These are phyloP conservation scores for Dolichallabes microphthalmus DNA, from an alignment of 2,113 vertebrate genomes.

Conservation along the genomic window DNA sequence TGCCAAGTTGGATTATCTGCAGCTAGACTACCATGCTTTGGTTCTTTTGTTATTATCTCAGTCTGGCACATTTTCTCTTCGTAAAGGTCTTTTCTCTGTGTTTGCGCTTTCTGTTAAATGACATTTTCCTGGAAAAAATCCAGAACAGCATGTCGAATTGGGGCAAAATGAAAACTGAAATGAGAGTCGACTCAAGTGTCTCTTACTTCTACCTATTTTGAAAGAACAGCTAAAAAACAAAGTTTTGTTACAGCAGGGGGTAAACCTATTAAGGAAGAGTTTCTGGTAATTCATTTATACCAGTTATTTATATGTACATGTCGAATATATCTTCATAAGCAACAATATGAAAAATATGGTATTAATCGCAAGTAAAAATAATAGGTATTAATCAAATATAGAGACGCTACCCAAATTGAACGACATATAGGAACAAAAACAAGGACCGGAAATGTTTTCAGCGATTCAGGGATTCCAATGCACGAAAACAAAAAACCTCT, in stretches of 20 bases:
- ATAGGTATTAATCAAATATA: neutral
- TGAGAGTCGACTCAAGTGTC: neutral
- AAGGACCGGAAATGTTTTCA: neutral
- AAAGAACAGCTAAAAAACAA: neutral
- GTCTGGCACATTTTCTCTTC: neutral
- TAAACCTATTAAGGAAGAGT: neutral
- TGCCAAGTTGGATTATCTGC: constrained; percentile 14
- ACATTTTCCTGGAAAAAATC: constrained; percentile 20
- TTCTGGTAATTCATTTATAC: neutral
- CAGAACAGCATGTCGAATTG: neutral
- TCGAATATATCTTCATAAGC: no score
- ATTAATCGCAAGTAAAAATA: neutral
- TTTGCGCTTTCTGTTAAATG: neutral
- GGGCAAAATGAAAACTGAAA: neutral
- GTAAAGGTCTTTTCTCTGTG: constrained; percentile 7
- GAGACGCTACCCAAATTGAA: no score
- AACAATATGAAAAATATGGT: no score
- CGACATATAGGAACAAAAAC: no score
- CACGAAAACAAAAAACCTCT: neutral
- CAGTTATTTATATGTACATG: neutral
- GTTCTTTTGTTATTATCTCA: neutral
- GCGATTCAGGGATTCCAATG: neutral
- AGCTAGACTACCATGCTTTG: neutral
- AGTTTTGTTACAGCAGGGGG: neutral
- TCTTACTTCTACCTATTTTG: neutral